Evolutionary conservation across 2,888 invertebrate species (phyloP).

Genomic region (Trachelus iudaicus): DNA sequence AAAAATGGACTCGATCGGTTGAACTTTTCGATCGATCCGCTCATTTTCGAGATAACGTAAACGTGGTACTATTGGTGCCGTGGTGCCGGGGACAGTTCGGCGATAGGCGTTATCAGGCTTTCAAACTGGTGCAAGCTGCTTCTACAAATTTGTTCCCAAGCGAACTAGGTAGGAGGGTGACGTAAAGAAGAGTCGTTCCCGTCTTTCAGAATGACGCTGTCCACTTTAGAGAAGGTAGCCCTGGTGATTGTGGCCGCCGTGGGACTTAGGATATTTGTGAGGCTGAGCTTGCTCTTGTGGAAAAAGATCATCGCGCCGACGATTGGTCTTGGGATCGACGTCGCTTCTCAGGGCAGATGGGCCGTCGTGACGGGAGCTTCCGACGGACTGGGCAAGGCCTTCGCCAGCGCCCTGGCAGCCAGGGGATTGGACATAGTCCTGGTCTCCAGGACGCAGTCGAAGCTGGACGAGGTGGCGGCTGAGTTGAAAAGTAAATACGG

Average conservation of each 20-base stretch:
- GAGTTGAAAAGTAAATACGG: slow-evolving; percentile 79
- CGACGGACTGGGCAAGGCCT: slow-evolving; percentile 91
- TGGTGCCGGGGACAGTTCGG: not conserved
- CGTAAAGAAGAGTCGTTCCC: not conserved
- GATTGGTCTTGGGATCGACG: slow-evolving; percentile 55
- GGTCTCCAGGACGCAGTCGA: slow-evolving; percentile 80
- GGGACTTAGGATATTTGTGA: slow-evolving; percentile 49
- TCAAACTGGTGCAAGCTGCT: not conserved
- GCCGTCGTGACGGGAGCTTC: slow-evolving; percentile 87
- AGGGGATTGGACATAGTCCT: slow-evolving; percentile 82
- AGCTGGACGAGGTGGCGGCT: slow-evolving; percentile 77
- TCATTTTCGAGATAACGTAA: not conserved
- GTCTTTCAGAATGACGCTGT: slow-evolving; percentile 51
- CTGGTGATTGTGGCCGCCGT: slow-evolving; percentile 53
- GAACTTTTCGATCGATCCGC: no score
- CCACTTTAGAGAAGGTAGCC: slow-evolving; percentile 59
- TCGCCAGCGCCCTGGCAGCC: slow-evolving; percentile 80
- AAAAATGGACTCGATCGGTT: no score
- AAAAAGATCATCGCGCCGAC: slow-evolving; percentile 56
- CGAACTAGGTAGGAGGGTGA: not conserved
- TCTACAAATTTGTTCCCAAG: not conserved
- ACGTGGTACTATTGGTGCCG: no score
- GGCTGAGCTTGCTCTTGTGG: slow-evolving; percentile 47
- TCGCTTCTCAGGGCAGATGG: slow-evolving; percentile 57
- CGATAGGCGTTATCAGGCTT: not conserved